phyloP scores from a whole-genome alignment of 2,797 vertebrate species.

The Peromyscus nudipes region DNA sequence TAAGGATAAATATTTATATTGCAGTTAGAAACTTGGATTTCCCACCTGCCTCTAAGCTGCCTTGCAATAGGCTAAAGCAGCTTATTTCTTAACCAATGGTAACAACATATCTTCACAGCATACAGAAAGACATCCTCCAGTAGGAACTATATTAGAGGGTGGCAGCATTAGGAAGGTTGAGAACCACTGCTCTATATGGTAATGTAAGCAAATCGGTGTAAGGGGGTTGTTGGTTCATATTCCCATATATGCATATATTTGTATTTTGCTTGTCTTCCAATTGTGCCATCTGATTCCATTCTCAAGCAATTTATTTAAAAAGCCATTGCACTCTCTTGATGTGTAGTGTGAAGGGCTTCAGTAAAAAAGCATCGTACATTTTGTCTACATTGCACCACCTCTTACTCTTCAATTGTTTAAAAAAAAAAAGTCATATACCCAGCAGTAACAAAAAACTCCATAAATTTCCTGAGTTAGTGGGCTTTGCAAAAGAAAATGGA shows the following conservation, averaged over 20 bases:
- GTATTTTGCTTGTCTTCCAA: conserved; percentile 32
- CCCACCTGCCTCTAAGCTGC: too few species aligned
- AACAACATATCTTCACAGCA: too few species aligned
- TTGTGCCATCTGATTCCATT: not conserved
- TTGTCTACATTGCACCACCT: not conserved
- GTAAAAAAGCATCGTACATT: not conserved
- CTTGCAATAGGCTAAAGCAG: too few species aligned
- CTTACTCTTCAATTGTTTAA: not conserved
- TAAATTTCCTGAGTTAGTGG: not conserved
- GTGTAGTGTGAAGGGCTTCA: not conserved
- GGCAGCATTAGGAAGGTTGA: not conserved
- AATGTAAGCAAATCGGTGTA: not conserved
- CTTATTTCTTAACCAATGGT: too few species aligned
- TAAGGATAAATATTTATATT: not conserved
- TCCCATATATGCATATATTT: not conserved
- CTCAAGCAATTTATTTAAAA: conserved; percentile 38
- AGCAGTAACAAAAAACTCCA: not conserved
- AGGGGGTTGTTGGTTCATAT: not conserved
- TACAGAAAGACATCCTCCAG: too few species aligned
- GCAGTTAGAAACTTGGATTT: not conserved
- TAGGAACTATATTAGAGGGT: not conserved
- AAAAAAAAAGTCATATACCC: too few species aligned
- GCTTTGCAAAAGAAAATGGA: conserved; percentile 1
- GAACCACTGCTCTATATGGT: not conserved
- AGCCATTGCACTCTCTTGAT: not conserved